Base-by-base conservation (phyloP, 2,888 invertebrate species). In the Cactoblastis cactorum region DNA sequence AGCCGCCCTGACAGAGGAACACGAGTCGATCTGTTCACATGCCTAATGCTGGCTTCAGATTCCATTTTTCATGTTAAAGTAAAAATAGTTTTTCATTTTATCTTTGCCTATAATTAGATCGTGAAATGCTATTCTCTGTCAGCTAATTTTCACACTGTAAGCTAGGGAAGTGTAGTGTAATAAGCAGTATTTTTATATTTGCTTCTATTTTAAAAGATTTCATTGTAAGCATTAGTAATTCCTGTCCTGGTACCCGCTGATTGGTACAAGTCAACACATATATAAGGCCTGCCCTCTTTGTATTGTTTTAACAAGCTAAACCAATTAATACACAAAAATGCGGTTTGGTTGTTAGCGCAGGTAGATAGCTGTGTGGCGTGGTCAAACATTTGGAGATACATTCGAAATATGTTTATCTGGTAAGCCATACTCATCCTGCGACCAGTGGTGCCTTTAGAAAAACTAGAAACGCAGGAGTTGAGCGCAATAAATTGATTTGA, bases 41-140 rank as follows among this genome's bases (percentile, higher is more conserved):
- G 63, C 55, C 69, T 69, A 71, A 68, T 67, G 67, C 63, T 59
- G 75, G 78, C 73, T 69, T 71, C 69, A 69, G 75, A 79, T 83
- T 78, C 83, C 82, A 87, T 87, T 88, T 84, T 84, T 88, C 87
- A 85, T 84, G 77, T 83, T 79, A 75, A 80, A 73, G 77, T 80
- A 80, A 77, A 84, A 82, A 83, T 83, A 83, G 76, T 51, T 2
- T 4, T 1, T 12, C 39, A 39, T 39, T 39, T 39, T 32, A 19
- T 41, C 6, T 33, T 24, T 24, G 32, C 22, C 50, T 52, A 48
- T 50, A 50, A 47, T 52, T 48, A 54, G 54, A 34, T 11, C 2
- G 45, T 1, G 18, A 17, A 15, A 43, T 43, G 3, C 28, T 28
- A 28, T 28, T 28, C 8, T 28, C 28, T 8, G 8, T 28, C 3